Base-by-base conservation (phyloP, 2,888 invertebrate genomes). In the Metellina segmentata region DNA sequence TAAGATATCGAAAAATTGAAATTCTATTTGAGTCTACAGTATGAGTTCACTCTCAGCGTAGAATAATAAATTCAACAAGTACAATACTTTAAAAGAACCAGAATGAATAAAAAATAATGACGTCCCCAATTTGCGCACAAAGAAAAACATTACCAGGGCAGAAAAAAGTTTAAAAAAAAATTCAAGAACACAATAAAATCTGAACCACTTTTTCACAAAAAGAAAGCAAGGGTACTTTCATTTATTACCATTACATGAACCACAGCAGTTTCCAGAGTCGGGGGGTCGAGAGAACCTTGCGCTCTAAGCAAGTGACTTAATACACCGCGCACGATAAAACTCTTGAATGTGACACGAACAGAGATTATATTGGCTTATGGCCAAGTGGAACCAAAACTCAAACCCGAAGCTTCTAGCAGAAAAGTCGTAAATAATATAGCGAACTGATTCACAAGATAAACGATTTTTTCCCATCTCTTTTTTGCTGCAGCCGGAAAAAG, bases 311-410 rank as follows among this genome's bases (percentile, higher is more conserved):
- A 20, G 69, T 13, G 53, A 19, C 61, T 85, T 69, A 49, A 74
- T 74, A 88, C 74, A 51, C 88, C 74, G 81, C 48, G 72, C 88
- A 88, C 85, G 79, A 85, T 72, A 72, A 77, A 78, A 89, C 51
- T 61, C 20, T 78, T 61, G 83, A 78, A 69, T 85, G 81, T 52
- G 85, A 90, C 83, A 83, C 72, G 85, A 85, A 52, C 71, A 87
- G 52, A 90, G 85, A 90, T 90, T 83, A 78, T 85, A 83, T 85
- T 90, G 89, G 89, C 83, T 78, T 85, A 85, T 48, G 79, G 89
- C 89, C 89, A 89, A 89, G 89, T 89, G 82, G 82, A 89, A 89
- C 82, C 82, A 85, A 90, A 90, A 81, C 81, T 88, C 87, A 87
- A 87, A 87, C 81, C 88, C 75, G 13, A 71, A 51, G 72, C 81